Evolutionary conservation across 2,113 vertebrate species (phyloP).

Genomic region (Phrynosoma blainvillii): DNA sequence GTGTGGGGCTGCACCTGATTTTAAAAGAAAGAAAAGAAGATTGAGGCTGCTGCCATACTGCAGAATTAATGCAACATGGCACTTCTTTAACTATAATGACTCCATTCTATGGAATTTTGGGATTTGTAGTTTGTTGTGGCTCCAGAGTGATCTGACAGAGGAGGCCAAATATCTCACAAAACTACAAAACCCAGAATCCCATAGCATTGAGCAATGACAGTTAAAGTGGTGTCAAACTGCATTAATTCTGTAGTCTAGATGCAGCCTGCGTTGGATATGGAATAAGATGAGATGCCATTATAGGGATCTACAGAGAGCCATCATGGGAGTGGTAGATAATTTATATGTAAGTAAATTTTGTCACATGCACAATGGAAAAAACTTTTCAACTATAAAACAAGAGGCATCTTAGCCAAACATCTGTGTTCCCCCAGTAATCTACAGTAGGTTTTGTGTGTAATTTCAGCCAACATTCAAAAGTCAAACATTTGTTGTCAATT

Average conservation of each 20-base stretch:
- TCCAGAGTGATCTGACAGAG: too few relatives aligned
- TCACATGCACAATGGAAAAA: background rate
- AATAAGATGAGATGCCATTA: background rate
- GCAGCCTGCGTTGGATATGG: background rate
- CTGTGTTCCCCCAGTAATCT: constrained; percentile 5
- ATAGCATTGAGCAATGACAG: too few relatives aligned
- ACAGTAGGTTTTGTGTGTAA: background rate
- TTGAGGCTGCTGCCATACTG: too few relatives aligned
- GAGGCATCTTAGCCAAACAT: constrained; percentile 6
- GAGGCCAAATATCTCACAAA: too few relatives aligned
- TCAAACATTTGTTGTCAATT: background rate
- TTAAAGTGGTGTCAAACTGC: too few relatives aligned
- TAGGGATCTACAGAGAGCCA: background rate
- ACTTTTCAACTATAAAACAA: background rate
- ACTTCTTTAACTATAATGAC: too few relatives aligned
- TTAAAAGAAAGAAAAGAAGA: background rate
- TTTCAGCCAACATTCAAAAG: constrained; percentile 1
- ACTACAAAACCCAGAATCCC: too few relatives aligned
- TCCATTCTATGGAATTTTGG: too few relatives aligned
- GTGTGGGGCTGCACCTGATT: too few relatives aligned
- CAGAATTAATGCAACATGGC: too few relatives aligned
- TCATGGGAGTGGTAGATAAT: background rate
- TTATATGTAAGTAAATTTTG: background rate
- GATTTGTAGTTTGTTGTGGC: too few relatives aligned
- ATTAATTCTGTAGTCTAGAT: too few relatives aligned